Conservation (phyloP, 2,797 vertebrate species). For the Peromyscus nudipes region DNA sequence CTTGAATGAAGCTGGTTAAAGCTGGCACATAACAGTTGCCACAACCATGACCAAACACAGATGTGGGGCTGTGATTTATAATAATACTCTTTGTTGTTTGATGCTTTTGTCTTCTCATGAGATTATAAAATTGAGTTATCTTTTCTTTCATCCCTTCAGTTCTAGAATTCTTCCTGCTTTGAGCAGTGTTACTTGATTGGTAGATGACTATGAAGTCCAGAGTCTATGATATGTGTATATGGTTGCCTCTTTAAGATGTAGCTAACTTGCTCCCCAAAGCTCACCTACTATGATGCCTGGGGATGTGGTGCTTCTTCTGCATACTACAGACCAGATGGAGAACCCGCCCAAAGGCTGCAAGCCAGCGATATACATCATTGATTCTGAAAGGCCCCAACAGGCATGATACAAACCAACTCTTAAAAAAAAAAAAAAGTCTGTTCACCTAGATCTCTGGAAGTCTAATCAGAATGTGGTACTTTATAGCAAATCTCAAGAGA, state of each 20-base stretch:
- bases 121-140: neutral
- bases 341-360: neutral
- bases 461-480: neutral
- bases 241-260: neutral
- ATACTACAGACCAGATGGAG: neutral
- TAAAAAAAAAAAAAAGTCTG: neutral
- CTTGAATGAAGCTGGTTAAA: neutral
- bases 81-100: neutral
- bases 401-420: neutral
- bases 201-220: neutral
- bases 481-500: neutral
- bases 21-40: neutral
- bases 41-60: neutral
- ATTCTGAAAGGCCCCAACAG: neutral
- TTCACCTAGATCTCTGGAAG: neutral
- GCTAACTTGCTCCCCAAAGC: neutral
- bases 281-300: neutral
- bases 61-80: neutral
- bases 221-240: neutral
- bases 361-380: neutral
- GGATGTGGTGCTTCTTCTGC: neutral
- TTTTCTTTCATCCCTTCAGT: neutral
- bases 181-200: neutral
- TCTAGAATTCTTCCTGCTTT: conserved; percentile 18
- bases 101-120: neutral